phyloP scores from a whole-genome alignment of 2,888 invertebrate genomes.

The Ophioninae sp. region DNA sequence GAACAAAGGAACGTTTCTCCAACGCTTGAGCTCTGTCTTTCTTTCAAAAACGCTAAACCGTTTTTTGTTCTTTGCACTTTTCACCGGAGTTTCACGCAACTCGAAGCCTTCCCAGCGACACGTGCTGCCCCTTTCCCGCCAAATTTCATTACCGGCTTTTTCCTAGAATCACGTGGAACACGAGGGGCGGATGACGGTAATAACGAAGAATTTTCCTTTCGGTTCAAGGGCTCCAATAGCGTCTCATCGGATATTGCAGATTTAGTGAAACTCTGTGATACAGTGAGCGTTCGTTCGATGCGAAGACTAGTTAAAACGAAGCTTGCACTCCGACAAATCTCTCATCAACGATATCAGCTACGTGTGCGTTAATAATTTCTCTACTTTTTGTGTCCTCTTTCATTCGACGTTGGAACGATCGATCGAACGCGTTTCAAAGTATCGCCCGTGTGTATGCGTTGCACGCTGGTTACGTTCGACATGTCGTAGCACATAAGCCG shows the following conservation, averaged over 20 bases:
- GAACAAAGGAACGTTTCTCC: conserved; percentile 38
- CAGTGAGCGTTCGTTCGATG: neutral
- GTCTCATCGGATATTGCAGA: neutral
- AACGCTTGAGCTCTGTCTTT: neutral
- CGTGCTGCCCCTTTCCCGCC: conserved; percentile 55
- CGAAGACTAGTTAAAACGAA: neutral
- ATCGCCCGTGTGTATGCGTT: conserved; percentile 3
- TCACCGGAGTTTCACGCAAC: neutral
- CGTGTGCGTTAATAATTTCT: neutral
- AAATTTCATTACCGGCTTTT: conserved; percentile 39
- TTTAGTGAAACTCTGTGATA: neutral
- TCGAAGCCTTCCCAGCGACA: conserved; percentile 9
- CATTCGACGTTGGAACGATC: conserved; percentile 53
- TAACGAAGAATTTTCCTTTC: neutral
- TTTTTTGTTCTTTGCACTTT: neutral
- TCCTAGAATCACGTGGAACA: conserved; percentile 40
- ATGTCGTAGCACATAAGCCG: neutral
- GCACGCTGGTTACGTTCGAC: neutral
- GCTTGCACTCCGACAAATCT: neutral
- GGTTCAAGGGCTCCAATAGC: neutral
- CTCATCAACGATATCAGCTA: conserved; percentile 19
- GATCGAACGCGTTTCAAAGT: conserved; percentile 26
- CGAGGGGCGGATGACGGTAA: neutral
- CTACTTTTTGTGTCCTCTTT: conserved; percentile 20
- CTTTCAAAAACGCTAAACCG: neutral